phyloP scores from a whole-genome alignment of 2,797 vertebrate species.

The Eulemur coronatus region DNA sequence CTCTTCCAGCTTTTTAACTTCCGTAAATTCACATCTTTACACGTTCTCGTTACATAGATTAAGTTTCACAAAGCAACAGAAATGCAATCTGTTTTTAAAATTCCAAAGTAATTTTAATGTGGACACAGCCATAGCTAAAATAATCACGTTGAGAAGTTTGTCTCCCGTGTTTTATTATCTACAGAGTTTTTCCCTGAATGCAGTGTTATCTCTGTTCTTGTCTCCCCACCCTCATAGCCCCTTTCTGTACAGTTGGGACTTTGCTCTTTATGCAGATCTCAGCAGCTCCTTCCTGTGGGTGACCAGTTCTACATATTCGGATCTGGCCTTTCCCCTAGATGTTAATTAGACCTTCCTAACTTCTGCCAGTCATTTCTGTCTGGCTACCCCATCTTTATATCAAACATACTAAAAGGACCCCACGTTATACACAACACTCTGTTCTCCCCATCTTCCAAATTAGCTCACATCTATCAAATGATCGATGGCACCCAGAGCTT shows the following conservation, averaged over 20 bases:
- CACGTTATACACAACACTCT: neutral
- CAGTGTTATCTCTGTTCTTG: neutral
- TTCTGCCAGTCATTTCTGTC: neutral
- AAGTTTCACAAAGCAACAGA: neutral
- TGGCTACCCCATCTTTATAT: neutral
- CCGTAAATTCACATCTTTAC: neutral
- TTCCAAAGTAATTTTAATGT: neutral
- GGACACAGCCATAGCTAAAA: neutral
- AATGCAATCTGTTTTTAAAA: conserved; percentile 4
- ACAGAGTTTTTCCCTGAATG: neutral
- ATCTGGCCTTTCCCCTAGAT: neutral
- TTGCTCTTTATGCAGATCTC: neutral
- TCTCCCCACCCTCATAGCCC: neutral
- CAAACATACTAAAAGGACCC: neutral
- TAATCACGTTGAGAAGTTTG: neutral
- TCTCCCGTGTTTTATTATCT: neutral
- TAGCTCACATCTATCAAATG: neutral
- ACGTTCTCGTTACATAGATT: neutral
- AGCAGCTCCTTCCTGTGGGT: neutral
- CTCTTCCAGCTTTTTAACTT: conserved; percentile 35
- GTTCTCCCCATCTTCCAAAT: neutral
- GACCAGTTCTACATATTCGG: neutral
- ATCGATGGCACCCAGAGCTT: neutral
- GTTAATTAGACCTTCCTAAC: neutral
- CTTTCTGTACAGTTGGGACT: neutral